These are phyloP conservation scores for Atrina japonica DNA, from an alignment of 2,888 invertebrate species.

Conservation along the genomic window DNA sequence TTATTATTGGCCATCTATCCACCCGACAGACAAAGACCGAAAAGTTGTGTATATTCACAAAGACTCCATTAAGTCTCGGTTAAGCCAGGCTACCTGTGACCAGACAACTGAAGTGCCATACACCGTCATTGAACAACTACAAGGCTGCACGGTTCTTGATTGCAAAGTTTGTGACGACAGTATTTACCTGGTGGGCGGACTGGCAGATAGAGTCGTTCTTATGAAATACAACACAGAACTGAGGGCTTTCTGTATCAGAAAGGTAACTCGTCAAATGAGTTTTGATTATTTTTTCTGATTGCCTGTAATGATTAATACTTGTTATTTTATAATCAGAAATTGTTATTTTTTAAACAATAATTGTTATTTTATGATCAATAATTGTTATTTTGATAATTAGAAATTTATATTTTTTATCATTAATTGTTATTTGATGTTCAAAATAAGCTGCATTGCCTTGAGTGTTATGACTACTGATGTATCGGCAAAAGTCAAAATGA, in stretches of 20 bases:
- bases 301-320: neutral
- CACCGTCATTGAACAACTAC: conserved; percentile 77
- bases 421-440: too few relatives aligned
- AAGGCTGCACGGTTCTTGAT: conserved; percentile 80
- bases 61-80: conserved; percentile 68
- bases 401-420: too few relatives aligned
- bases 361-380: too few relatives aligned
- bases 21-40: conserved; percentile 73
- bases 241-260: conserved; percentile 74
- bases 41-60: conserved; percentile 70
- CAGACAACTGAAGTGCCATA: conserved; percentile 68
- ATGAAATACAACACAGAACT: conserved; percentile 84
- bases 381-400: too few relatives aligned
- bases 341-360: too few relatives aligned
- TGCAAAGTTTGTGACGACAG: conserved; percentile 66
- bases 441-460: too few relatives aligned
- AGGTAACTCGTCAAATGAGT: too few relatives aligned
- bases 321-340: too few relatives aligned
- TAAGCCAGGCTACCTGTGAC: conserved; percentile 65
- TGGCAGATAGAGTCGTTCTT: conserved; percentile 78
- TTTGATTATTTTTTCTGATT: neutral
- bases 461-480: too few relatives aligned
- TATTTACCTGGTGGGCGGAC: conserved; percentile 79
- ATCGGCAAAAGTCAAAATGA: too few relatives aligned
- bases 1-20: too few relatives aligned